Evolutionary conservation across 2,113 vertebrate genomes (phyloP).

Genomic region (Thalassarche chlororhynchos): DNA sequence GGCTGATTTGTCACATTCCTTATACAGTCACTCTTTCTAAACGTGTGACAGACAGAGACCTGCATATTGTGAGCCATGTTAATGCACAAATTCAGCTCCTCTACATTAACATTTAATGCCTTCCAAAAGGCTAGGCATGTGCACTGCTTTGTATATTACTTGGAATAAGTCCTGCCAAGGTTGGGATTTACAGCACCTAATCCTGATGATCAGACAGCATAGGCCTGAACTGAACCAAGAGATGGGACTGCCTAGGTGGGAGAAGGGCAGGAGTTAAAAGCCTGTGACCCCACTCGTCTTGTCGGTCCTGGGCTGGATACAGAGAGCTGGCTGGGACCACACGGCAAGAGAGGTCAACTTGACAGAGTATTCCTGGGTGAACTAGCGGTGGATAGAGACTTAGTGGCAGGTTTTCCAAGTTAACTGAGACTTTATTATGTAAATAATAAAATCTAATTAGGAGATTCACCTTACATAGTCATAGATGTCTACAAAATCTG

Average conservation of each 20-base stretch:
- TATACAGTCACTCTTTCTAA: background rate
- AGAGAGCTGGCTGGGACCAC: background rate
- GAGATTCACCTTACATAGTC: background rate
- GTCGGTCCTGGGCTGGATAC: fast-evolving
- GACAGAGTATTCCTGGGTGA: background rate
- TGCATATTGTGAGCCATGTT: background rate
- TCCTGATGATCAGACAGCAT: background rate
- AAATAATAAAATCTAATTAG: background rate
- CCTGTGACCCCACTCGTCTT: background rate
- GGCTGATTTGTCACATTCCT: background rate
- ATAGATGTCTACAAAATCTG: background rate
- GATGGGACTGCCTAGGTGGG: background rate
- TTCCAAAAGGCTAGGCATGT: background rate
- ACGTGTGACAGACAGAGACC: background rate
- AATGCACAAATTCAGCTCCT: background rate
- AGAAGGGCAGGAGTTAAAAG: background rate
- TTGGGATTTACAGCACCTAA: background rate
- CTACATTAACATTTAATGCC: background rate
- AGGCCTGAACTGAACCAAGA: background rate
- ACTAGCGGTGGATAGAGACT: background rate
- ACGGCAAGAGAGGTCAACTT: background rate
- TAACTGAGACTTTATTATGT: background rate
- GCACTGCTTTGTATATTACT: background rate
- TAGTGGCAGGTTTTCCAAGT: background rate
- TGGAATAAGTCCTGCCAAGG: background rate